phyloP scores from a whole-genome alignment of 2,113 vertebrate species.

The Proterorhinus semilunaris region DNA sequence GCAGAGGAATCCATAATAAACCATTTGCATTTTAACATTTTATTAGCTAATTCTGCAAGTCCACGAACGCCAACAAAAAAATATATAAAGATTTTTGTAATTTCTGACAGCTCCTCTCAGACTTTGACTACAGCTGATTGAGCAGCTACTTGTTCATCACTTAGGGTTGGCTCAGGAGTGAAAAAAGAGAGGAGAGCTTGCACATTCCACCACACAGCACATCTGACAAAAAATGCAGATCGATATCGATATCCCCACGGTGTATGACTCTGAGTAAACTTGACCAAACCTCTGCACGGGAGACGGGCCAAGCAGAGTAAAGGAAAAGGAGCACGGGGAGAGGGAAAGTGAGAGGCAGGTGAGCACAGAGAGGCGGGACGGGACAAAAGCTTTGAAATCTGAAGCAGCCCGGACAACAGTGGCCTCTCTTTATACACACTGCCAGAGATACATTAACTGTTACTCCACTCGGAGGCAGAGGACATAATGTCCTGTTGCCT shows the following conservation, averaged over 20 bases:
- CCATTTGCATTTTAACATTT: no score
- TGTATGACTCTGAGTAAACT: slow-evolving; percentile 48
- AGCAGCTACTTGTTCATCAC: slow-evolving; percentile 8
- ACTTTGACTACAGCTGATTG: neutral
- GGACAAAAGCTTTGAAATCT: slow-evolving; percentile 63
- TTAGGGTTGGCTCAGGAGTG: slow-evolving; percentile 33
- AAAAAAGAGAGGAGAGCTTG: slow-evolving; percentile 32
- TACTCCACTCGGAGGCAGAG: slow-evolving; percentile 28
- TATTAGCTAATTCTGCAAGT: no score
- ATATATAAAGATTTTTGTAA: neutral
- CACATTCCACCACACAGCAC: slow-evolving; percentile 36
- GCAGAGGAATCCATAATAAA: no score
- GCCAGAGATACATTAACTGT: slow-evolving; percentile 52
- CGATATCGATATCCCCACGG: slow-evolving; percentile 51
- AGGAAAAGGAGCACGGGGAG: slow-evolving; percentile 24
- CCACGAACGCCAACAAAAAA: no score
- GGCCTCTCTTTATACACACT: slow-evolving; percentile 57
- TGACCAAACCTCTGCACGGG: slow-evolving; percentile 35
- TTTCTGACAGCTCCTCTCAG: neutral
- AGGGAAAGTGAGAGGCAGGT: slow-evolving; percentile 9
- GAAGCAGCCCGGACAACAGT: slow-evolving; percentile 63
- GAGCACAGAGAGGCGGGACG: slow-evolving; percentile 20
- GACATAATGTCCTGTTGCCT: slow-evolving; percentile 5
- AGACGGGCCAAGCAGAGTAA: slow-evolving; percentile 28
- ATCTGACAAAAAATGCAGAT: slow-evolving; percentile 52